Evolutionary conservation across 1,140 invertebrate species (phyloP).

Genomic region (Sycobia sp.): DNA sequence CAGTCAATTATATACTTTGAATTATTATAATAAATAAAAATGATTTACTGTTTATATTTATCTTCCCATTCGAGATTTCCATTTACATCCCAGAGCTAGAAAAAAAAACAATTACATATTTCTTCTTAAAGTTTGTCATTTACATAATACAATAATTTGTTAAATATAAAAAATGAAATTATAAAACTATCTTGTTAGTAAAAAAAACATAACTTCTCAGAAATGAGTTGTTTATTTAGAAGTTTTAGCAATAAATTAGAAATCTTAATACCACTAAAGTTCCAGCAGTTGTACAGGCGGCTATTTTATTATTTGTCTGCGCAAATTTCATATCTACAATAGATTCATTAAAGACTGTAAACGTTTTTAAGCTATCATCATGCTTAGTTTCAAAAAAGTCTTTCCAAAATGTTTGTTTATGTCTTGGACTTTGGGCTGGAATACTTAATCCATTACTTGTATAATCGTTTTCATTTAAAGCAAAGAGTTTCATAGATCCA

Average conservation of each 20-base stretch:
- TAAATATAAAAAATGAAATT: slow-evolving; percentile 3
- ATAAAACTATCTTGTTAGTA: neutral
- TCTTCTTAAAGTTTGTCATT: neutral
- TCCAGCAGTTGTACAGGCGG: slow-evolving; percentile 48
- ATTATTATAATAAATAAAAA: slow-evolving; percentile 1
- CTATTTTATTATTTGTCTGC: slow-evolving; percentile 43
- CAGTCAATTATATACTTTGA: no score
- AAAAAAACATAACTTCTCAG: no score
- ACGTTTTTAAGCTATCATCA: slow-evolving; percentile 48
- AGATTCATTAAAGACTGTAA: slow-evolving; percentile 40
- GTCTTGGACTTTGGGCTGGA: slow-evolving; percentile 44
- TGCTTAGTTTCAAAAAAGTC: slow-evolving; percentile 41
- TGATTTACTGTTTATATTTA: slow-evolving; percentile 24
- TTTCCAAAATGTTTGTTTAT: slow-evolving; percentile 51
- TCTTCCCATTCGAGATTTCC: slow-evolving; percentile 37
- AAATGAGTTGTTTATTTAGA: no score
- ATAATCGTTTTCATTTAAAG: slow-evolving; percentile 41
- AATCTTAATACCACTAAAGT: slow-evolving; percentile 43
- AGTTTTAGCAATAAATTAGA: neutral
- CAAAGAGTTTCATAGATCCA: slow-evolving; percentile 53
- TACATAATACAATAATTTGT: slow-evolving; percentile 5
- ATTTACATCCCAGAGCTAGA: slow-evolving; percentile 47
- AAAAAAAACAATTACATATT: slow-evolving; percentile 23
- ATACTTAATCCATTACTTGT: slow-evolving; percentile 18
- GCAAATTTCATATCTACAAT: slow-evolving; percentile 53